These are phyloP conservation scores for Avahi laniger DNA, from an alignment of 2,797 vertebrate genomes.

Conservation along the genomic window DNA sequence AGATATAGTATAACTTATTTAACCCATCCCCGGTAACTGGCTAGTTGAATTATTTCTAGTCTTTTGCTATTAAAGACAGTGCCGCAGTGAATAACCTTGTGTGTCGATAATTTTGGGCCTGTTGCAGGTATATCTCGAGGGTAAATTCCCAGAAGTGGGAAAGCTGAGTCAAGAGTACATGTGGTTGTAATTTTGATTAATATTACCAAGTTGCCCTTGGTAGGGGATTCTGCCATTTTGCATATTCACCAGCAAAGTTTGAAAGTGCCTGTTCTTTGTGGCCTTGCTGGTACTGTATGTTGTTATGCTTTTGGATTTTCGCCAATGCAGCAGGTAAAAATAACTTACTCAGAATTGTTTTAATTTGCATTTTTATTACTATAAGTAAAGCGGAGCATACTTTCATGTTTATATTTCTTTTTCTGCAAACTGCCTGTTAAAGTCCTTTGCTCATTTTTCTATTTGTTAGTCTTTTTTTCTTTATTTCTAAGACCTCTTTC, in stretches of 20 bases:
- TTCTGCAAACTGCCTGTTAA: not conserved
- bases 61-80: not conserved
- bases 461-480: not conserved
- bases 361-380: conserved; percentile 19
- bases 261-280: not conserved
- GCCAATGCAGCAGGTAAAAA: not conserved
- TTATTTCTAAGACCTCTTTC: not conserved
- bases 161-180: not conserved
- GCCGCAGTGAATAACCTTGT: not conserved
- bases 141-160: not conserved
- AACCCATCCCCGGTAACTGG: not conserved
- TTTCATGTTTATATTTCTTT: not conserved
- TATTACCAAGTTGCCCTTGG: not conserved
- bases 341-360: not conserved
- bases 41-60: not conserved
- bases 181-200: not conserved
- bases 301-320: not conserved
- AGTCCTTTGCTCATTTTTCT: not conserved
- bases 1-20: not conserved
- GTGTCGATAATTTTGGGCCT: not conserved
- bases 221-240: not conserved
- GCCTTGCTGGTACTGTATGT: not conserved
- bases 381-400: not conserved
- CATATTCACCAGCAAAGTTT: not conserved
- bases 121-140: not conserved